Conservation (phyloP, 2,888 invertebrate species). For the Leucophora obtusa region DNA sequence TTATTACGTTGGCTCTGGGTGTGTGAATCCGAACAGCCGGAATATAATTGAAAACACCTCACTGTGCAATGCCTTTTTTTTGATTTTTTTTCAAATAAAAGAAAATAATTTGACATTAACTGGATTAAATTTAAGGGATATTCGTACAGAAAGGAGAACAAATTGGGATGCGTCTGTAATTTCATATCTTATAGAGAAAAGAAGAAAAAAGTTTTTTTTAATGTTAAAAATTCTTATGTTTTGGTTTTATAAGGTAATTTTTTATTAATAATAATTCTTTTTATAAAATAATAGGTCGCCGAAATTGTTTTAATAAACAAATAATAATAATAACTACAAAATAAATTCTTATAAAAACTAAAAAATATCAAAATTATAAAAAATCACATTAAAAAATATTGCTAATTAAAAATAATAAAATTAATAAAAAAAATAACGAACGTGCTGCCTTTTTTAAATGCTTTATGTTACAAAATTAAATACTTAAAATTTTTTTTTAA, state of each 20-base stretch:
- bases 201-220: background rate
- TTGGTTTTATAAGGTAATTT: background rate
- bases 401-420: conserved; percentile 16
- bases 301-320: conserved; percentile 14
- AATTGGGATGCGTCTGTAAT: no score
- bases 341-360: conserved; percentile 28
- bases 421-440: conserved; percentile 21
- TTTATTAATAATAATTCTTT: conserved; percentile 2
- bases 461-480: conserved; percentile 36
- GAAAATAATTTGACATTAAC: no score
- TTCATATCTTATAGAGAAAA: no score
- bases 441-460: conserved; percentile 50
- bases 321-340: conserved; percentile 35
- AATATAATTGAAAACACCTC: no score
- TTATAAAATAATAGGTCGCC: conserved; percentile 19
- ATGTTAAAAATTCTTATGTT: background rate
- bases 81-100: no score
- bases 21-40: no score
- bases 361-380: background rate
- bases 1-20: no score
- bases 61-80: no score
- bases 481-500: conserved; percentile 36
- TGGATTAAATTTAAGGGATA: no score
- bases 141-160: no score
- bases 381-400: background rate